Evolutionary conservation across 2,113 vertebrate species (phyloP), one percentile per base, ranked within the genome.

Genomic region (Paradoxurus hermaphroditus): DNA sequence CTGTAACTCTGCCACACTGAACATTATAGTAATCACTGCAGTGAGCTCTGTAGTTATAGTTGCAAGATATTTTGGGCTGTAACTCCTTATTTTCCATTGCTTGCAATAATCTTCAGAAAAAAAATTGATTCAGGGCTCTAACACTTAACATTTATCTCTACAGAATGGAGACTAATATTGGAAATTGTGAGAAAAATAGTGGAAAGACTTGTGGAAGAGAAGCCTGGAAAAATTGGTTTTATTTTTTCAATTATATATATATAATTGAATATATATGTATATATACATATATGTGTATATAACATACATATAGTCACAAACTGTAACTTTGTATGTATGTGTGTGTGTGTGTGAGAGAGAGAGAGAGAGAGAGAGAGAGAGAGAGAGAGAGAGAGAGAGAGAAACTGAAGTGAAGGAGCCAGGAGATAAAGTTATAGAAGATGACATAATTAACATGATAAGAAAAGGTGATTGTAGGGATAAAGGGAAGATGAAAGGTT

Each of bases 101-200:
- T 96, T 91, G 56, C 19, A 91, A 87, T 91, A 56, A 36, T 87
- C 94, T 95, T 89, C 23, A 88, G 67, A 93, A 95, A 93, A 93
- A 90, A 67, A 36, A 92, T 77, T 96, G 59, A 51, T 92, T 94
- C 53, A 39, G 59, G 49, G 12, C 18, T 73, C 51, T n/a, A 75
- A 68, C 23, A 84, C 72, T 75, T 83, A 70, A 90, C 82, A 44
- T 95, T 89, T 73, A 25, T 65, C 59, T 89, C 62, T 73, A 25
- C 85, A 96, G 73, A 86, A 86, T 73, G 29, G 51, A 21, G 39
- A 90, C 86, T 84, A 16, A 59, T 83, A 44, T 14, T 36, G n/a
- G 65, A 82, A 95, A 95, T 29, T 44, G 34, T 89, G 34, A 93
- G 49, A 86, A 91, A 94, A 86, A 29, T 25, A 73, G 34, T 72